Evolutionary conservation across 2,888 invertebrate species (phyloP), one percentile per base, ranked within the genome.

Genomic region (Oligia fasciuncula): DNA sequence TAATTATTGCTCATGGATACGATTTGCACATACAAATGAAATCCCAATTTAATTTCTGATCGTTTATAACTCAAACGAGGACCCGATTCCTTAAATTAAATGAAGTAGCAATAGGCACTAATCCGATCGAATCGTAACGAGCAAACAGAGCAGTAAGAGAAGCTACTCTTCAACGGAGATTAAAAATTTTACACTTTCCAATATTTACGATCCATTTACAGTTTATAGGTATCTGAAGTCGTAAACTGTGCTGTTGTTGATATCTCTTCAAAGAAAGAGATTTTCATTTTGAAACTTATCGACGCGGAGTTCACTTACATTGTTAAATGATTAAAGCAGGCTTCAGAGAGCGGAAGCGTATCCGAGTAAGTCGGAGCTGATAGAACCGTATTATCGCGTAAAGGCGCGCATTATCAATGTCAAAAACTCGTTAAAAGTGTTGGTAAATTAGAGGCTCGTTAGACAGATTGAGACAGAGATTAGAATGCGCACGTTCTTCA

Each of bases 191-290:
- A 87, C 84, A 84, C 57, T 74, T 43, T 69, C 62, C 86, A 77
- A 86, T 86, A 87, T 80, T 87, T 87, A 87, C 77, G 87, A 86
- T 72, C 81, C 81, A 80, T 86, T 84, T 75, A 76, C 74, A 73
- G 68, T 87, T 88, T 88, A 88, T 79, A 81, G 81, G 73, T 68
- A 70, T 84, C 71, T 65, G 67, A 73, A 81, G 76, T 67, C 76
- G 79, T 87, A 81, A 87, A 87, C 71, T 75, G 84, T 43, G 51
- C 78, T 72, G 78, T 73, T 86, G 62, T 67, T 73, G 81, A 76
- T 86, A 84, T 70, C 84, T 76, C 70, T 66, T 77, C 65, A 74
- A 54, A 72, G 57, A 85, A 76, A 66, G 65, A 62, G 76, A 77
- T 80, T 76, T 71, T 70, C n/a, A 79, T 74, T 87, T 68, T 66